These are phyloP conservation scores for Ernsta delagoae DNA, from an alignment of 2,888 invertebrate species.

Conservation along the genomic window DNA sequence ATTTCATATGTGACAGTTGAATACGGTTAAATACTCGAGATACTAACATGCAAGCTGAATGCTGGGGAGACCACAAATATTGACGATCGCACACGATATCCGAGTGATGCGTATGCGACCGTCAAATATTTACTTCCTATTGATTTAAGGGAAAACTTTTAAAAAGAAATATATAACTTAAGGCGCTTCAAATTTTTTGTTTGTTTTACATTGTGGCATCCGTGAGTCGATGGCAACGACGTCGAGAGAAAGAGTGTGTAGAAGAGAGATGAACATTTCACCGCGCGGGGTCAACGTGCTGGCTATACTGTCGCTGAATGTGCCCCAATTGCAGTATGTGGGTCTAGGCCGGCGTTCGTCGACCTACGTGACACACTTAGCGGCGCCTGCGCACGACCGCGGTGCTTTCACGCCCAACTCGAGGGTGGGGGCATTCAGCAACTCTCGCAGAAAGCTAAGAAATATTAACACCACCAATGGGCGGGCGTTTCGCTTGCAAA, in stretches of 20 bases:
- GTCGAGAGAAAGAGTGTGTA: slow-evolving; percentile 83
- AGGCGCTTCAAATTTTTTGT: not conserved
- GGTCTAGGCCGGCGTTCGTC: slow-evolving; percentile 86
- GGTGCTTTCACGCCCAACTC: slow-evolving; percentile 75
- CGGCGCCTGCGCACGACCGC: slow-evolving; percentile 73
- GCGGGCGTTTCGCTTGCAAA: slow-evolving; percentile 26
- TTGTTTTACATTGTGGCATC: slow-evolving; percentile 1
- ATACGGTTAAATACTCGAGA: slow-evolving; percentile 74
- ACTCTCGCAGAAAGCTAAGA: slow-evolving; percentile 73
- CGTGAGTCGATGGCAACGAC: slow-evolving; percentile 39
- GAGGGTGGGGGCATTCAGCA: not conserved
- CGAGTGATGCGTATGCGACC: slow-evolving; percentile 3
- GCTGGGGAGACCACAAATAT: slow-evolving; percentile 67
- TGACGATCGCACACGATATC: slow-evolving; percentile 56
- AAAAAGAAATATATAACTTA: not conserved
- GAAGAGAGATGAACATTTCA: slow-evolving; percentile 82
- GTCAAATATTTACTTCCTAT: not conserved
- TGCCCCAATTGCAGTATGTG: slow-evolving; percentile 82
- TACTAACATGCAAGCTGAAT: slow-evolving; percentile 73
- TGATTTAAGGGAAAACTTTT: slow-evolving; percentile 11
- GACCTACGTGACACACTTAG: slow-evolving; percentile 82
- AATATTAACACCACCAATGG: slow-evolving; percentile 48
- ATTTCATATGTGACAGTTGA: slow-evolving; percentile 73
- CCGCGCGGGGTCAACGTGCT: slow-evolving; percentile 82
- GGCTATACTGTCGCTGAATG: slow-evolving; percentile 83